Evolutionary conservation across 2,888 invertebrate genomes (phyloP).

Genomic region (Rhagonycha lutea): DNA sequence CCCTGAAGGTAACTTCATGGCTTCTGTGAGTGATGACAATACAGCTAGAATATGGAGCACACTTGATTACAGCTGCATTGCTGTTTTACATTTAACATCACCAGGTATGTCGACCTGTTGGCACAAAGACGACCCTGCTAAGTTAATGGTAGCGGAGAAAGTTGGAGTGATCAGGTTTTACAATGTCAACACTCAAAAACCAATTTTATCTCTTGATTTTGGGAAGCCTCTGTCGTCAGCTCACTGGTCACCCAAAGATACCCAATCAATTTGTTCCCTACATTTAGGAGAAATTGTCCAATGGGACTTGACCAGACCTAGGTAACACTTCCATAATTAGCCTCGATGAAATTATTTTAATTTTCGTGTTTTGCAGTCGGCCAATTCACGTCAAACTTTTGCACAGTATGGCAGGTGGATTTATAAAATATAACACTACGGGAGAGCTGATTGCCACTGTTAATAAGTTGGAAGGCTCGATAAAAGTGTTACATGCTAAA

Average conservation of each 20-base stretch:
- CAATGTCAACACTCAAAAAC: constrained; percentile 68
- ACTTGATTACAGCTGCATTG: constrained; percentile 58
- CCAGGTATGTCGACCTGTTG: constrained; percentile 69
- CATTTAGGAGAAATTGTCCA: constrained; percentile 69
- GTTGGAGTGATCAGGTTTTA: constrained; percentile 75
- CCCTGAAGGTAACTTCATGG: constrained; percentile 68
- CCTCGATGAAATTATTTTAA: not conserved
- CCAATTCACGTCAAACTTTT: constrained; percentile 64
- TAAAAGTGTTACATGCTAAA: constrained; percentile 67
- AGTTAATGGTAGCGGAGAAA: constrained; percentile 76
- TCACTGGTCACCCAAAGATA: constrained; percentile 72
- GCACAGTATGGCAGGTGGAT: constrained; percentile 66
- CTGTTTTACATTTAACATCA: constrained; percentile 67
- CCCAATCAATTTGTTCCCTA: constrained; percentile 64
- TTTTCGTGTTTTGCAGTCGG: constrained; percentile 54
- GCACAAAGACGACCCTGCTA: constrained; percentile 71
- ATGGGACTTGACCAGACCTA: constrained; percentile 70
- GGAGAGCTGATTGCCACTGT: constrained; percentile 69
- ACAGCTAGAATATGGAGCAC: constrained; percentile 71
- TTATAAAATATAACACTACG: constrained; percentile 64
- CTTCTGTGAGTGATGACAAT: constrained; percentile 78
- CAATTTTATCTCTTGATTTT: constrained; percentile 68
- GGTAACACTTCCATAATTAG: constrained; percentile 52
- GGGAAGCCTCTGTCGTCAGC: constrained; percentile 67
- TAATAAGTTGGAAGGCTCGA: constrained; percentile 66